Percentiles rank a stretch among this genome's conserved stretches.
These are phyloP conservation scores for Melinaea marsaeus DNA, from an alignment of 2,888 invertebrate genomes.

Conservation along the genomic window DNA sequence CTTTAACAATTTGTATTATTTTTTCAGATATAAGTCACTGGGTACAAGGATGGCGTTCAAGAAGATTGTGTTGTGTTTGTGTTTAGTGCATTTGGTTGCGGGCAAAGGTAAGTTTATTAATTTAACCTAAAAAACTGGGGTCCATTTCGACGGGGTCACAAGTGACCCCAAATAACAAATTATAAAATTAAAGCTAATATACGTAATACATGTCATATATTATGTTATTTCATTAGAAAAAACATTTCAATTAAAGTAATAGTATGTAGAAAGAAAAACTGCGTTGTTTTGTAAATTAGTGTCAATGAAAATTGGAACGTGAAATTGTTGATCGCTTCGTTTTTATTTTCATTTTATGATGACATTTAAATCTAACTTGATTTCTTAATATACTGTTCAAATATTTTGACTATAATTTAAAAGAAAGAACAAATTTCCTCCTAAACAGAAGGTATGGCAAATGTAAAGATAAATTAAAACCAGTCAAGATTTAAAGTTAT, in stretches of 20 bases:
- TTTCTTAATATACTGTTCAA: not conserved
- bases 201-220: too few relatives aligned
- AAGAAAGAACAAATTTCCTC: too few relatives aligned
- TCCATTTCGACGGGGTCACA: not conserved
- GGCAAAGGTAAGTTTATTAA: constrained; percentile 53
- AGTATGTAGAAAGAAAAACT: not conserved
- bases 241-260: not conserved
- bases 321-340: not conserved
- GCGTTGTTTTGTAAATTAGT: not conserved
- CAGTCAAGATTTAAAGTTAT: not conserved
- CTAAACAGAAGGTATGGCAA: too few relatives aligned
- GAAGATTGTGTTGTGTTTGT: constrained; percentile 48
- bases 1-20: constrained; percentile 15
- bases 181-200: too few relatives aligned
- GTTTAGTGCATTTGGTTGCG: constrained; percentile 49
- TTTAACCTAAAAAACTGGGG: not conserved
- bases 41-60: constrained; percentile 52
- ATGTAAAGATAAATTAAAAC: too few relatives aligned
- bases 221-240: not conserved
- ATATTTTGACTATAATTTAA: not conserved
- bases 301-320: not conserved
- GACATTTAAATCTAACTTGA: not conserved
- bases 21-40: constrained; percentile 14
- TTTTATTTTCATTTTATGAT: not conserved
- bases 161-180: not conserved